Conservation (phyloP, 2,797 vertebrate genomes). For the Philypnodon macrostomus region DNA sequence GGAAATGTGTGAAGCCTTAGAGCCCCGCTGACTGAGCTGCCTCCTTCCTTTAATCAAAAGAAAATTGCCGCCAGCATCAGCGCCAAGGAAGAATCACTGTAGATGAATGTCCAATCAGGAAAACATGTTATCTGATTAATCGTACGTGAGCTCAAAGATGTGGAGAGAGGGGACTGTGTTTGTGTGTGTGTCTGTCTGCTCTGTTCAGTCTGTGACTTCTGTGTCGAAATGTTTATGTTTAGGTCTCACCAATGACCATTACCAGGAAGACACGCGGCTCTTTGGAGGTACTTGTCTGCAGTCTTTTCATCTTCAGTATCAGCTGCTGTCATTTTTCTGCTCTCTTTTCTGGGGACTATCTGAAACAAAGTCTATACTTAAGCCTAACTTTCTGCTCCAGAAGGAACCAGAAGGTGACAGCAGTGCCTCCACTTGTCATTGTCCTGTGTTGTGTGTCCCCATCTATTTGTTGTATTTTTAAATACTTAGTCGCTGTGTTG, state of each 20-base stretch:
- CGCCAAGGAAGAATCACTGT: conserved; percentile 55
- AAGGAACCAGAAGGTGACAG: background rate
- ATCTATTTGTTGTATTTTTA: conserved; percentile 31
- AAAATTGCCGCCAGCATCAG: conserved; percentile 55
- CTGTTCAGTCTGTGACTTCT: conserved; percentile 71
- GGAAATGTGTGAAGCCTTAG: conserved; percentile 50
- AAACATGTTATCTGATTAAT: conserved; percentile 57
- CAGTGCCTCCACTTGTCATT: conserved; percentile 26
- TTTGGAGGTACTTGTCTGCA: conserved; percentile 81
- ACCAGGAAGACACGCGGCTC: conserved; percentile 83
- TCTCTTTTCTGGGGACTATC: conserved; percentile 25
- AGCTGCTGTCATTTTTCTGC: conserved; percentile 55
- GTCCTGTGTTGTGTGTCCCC: conserved; percentile 60
- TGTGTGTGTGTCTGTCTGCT: conserved; percentile 63
- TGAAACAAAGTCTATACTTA: conserved; percentile 7
- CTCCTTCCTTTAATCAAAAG: conserved; percentile 69
- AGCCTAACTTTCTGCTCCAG: too few relatives aligned
- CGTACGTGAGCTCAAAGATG: conserved; percentile 47
- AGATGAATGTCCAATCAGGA: conserved; percentile 69
- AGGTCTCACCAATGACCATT: conserved; percentile 84
- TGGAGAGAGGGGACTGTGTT: conserved; percentile 34
- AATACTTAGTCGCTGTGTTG: conserved; percentile 1
- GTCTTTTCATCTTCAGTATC: conserved; percentile 64
- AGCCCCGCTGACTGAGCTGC: conserved; percentile 51
- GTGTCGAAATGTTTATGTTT: conserved; percentile 82